Percentiles rank a stretch among this genome's conserved stretches.
phyloP scores from a whole-genome alignment of 2,113 vertebrate species.

The Fregetta grallaria region DNA sequence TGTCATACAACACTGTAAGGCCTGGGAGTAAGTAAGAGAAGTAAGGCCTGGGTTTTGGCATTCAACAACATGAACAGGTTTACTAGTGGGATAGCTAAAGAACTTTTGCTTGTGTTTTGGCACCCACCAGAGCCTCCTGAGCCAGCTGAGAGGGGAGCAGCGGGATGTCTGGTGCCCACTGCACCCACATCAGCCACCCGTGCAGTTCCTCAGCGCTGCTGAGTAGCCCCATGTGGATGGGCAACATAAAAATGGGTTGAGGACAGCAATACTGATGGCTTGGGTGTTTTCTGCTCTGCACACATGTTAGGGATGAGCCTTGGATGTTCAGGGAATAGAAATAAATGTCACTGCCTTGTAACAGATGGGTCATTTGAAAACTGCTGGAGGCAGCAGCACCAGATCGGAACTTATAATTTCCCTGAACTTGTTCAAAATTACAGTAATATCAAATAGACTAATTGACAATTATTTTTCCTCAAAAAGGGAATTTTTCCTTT shows the following conservation, averaged over 20 bases:
- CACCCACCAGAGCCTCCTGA: neutral
- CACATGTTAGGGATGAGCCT: neutral
- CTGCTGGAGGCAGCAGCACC: neutral
- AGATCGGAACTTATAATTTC: neutral
- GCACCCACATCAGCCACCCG: neutral
- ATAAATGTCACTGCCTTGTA: neutral
- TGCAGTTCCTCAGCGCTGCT: too few relatives aligned
- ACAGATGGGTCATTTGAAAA: neutral
- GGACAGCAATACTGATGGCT: neutral
- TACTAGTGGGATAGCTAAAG: neutral
- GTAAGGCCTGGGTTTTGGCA: neutral
- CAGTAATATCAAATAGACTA: neutral
- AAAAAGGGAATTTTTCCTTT: neutral
- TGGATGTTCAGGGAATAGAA: neutral
- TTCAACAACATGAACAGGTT: neutral
- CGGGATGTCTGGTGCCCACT: neutral
- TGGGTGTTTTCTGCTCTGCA: neutral
- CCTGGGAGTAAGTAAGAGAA: too few relatives aligned
- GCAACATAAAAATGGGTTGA: neutral
- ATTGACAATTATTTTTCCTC: neutral
- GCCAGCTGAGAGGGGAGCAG: fast-evolving
- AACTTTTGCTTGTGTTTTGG: neutral
- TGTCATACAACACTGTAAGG: fast-evolving
- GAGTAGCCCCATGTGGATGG: fast-evolving
- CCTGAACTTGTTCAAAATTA: neutral